Percentiles rank a stretch among this genome's conserved stretches.
phyloP scores from a whole-genome alignment of 2,888 invertebrate genomes.

The Drosophila demipolita region DNA sequence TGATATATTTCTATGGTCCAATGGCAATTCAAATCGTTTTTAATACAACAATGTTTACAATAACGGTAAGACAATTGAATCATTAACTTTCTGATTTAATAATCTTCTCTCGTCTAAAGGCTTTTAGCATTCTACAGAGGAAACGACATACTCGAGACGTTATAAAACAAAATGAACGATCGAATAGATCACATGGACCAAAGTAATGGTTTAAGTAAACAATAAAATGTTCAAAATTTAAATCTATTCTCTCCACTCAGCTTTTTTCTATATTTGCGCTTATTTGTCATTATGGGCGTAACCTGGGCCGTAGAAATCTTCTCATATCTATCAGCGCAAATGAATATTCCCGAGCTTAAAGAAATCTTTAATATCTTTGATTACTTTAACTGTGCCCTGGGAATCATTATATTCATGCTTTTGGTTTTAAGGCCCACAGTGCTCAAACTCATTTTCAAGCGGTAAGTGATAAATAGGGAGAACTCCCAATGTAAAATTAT shows the following conservation, averaged over 20 bases:
- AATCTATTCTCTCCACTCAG: constrained; percentile 83
- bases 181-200: constrained; percentile 69
- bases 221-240: background rate
- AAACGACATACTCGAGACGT: constrained; percentile 66
- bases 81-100: background rate
- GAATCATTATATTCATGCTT: constrained; percentile 71
- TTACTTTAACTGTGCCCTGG: constrained; percentile 60
- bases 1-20: constrained; percentile 80
- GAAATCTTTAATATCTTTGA: constrained; percentile 34
- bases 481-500: background rate
- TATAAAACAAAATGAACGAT: constrained; percentile 60
- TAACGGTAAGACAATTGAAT: constrained; percentile 56
- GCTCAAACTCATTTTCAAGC: constrained; percentile 41
- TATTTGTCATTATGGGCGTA: constrained; percentile 94
- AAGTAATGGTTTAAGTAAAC: constrained; percentile 63
- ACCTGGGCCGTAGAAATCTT: constrained; percentile 93
- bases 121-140: constrained; percentile 72
- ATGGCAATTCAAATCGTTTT: constrained; percentile 77
- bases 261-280: constrained; percentile 91
- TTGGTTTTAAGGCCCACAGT: constrained; percentile 73
- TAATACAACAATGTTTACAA: constrained; percentile 77
- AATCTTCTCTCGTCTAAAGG: constrained; percentile 19
- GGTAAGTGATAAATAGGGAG: constrained; percentile 44
- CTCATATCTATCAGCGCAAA: constrained; percentile 87
- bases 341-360: fast-evolving